Percentiles rank a stretch among this genome's conserved stretches.
These are phyloP conservation scores for Buteo buteo DNA, from an alignment of 2,113 vertebrate species.

Conservation along the genomic window DNA sequence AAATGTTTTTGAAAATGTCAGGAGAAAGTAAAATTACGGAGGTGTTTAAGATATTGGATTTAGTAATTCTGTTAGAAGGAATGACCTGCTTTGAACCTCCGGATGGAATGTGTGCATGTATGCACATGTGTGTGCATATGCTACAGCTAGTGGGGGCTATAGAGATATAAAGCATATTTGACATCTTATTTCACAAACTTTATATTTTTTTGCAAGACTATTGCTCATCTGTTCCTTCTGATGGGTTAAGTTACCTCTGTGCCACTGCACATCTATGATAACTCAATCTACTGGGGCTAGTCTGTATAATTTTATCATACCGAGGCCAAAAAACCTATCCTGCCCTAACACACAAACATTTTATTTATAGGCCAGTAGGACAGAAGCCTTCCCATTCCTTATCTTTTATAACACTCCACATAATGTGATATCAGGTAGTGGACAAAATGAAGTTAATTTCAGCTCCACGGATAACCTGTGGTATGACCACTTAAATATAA, in stretches of 20 bases:
- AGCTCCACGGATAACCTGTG: not conserved
- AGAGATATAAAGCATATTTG: not conserved
- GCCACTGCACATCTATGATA: slow-evolving; percentile 3
- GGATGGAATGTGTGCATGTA: not conserved
- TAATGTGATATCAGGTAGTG: not conserved
- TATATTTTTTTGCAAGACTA: not conserved
- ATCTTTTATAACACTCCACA: slow-evolving; percentile 15
- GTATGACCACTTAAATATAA: not conserved
- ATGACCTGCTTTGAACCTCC: not conserved
- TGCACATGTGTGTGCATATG: not conserved
- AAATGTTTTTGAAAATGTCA: not conserved
- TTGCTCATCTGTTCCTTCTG: not conserved
- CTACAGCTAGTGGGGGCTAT: not conserved
- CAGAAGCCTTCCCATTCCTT: not conserved
- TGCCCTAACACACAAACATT: not conserved
- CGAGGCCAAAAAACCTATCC: not conserved
- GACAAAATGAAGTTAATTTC: not conserved
- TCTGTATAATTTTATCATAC: not conserved
- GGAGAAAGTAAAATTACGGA: not conserved
- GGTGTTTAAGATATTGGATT: not conserved
- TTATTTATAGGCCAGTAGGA: slow-evolving; percentile 22
- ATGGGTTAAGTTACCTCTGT: not conserved
- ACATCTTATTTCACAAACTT: not conserved
- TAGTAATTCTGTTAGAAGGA: not conserved
- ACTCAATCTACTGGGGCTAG: not conserved